These are phyloP conservation scores for Amblyjoppa fuscipennis DNA, from an alignment of 2,888 invertebrate genomes.

Conservation along the genomic window DNA sequence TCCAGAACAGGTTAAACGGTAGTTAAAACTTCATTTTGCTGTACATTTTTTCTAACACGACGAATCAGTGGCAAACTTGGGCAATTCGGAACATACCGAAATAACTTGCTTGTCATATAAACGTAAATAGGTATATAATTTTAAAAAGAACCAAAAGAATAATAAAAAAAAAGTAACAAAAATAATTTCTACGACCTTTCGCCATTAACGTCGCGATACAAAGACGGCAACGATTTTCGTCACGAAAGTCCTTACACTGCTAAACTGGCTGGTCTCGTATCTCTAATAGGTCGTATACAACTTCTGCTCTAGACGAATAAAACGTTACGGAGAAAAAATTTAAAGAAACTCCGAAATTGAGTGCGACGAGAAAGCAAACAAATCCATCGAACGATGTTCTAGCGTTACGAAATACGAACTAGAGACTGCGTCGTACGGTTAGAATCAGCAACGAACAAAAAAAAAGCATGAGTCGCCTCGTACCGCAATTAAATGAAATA, in stretches of 20 bases:
- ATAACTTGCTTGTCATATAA: not conserved
- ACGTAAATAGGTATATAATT: not conserved
- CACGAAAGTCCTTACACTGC: constrained; percentile 38
- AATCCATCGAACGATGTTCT: constrained; percentile 3
- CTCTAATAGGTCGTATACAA: constrained; percentile 47
- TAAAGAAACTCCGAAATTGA: constrained; percentile 4
- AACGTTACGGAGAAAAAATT: constrained; percentile 1
- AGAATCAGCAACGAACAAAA: constrained; percentile 38
- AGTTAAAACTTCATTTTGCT: not conserved
- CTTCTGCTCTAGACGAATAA: constrained; percentile 26
- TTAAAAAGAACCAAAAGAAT: not conserved
- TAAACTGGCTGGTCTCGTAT: constrained; percentile 54
- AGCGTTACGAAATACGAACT: constrained; percentile 14
- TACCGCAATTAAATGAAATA: constrained; percentile 58
- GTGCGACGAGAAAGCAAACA: not conserved
- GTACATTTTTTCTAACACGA: not conserved
- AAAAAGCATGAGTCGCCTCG: constrained; percentile 44
- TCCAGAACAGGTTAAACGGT: not conserved
- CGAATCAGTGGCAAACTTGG: not conserved
- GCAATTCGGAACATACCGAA: not conserved
- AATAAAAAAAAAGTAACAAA: not conserved
- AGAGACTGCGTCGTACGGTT: constrained; percentile 31
- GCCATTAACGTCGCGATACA: constrained; percentile 27
- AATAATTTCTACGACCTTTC: not conserved
- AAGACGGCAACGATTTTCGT: constrained; percentile 33